These are phyloP conservation scores for Salminus brasiliensis DNA, from an alignment of 2,113 vertebrate species.

Conservation along the genomic window DNA sequence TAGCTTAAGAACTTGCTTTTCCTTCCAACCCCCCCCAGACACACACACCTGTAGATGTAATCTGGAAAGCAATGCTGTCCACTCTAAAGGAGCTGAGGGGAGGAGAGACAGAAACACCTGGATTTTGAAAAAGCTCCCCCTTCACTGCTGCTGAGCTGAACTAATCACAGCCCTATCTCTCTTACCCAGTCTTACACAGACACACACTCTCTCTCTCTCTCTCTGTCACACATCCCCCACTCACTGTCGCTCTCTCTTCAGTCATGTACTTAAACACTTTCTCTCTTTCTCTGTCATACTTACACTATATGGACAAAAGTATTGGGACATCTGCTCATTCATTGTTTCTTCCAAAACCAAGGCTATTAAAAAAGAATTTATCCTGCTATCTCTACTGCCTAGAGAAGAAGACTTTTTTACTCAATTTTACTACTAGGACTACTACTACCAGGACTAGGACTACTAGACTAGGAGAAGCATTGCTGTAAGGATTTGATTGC, in stretches of 20 bases:
- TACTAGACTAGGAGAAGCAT: no score
- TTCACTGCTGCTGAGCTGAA: background rate
- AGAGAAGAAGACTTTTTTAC: no score
- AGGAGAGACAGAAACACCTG: slow-evolving; percentile 69
- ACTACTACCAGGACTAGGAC: no score
- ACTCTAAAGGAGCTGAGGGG: slow-evolving; percentile 61
- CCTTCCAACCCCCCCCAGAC: slow-evolving; percentile 52
- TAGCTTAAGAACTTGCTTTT: slow-evolving; percentile 36
- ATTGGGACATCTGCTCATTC: no score
- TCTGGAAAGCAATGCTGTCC: slow-evolving; percentile 67
- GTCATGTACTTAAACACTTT: background rate
- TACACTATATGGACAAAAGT: no score
- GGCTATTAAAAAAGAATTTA: no score
- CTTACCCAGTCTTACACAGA: no score
- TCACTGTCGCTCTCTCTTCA: slow-evolving; percentile 1
- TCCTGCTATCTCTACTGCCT: no score
- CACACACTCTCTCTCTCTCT: background rate
- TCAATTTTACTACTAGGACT: no score
- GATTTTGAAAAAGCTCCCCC: slow-evolving; percentile 58
- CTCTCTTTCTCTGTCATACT: background rate
- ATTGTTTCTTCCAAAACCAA: no score
- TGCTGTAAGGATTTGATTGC: no score
- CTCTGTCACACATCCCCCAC: background rate
- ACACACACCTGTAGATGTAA: slow-evolving; percentile 73
- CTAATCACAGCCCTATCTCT: background rate